Evolutionary conservation across 2,113 vertebrate species (phyloP), one percentile per base, ranked within the genome.

Genomic region (Colius striatus): DNA sequence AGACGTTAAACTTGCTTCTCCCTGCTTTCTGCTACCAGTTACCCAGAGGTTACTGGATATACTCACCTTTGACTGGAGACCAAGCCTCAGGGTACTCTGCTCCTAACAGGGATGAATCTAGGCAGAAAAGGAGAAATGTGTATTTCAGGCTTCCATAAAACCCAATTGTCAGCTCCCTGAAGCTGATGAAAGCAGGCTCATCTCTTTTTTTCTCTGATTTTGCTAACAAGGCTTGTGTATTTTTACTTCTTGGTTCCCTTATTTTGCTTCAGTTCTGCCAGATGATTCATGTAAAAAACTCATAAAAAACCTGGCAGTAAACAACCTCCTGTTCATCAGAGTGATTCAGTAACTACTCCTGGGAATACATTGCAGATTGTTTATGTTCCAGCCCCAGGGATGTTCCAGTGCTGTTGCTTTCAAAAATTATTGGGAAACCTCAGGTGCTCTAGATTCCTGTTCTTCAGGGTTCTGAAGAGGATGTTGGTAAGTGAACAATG

Each of bases 201-300:
- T n/a, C 50, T 48, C 6, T 38, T 70, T 81, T 62, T 30, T 23
- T 4, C 19, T 45, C 70, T 50, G 27, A 11, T 48, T 73, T 68
- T 51, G 27, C 29, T 65, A 62, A 45, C 0, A 2, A 25, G 1
- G 5, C 13, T 57, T 16, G 7, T 19, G 16, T 19, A 9, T 65
- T 89, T 84, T 76, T 36, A 23, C 27, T 68, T 18, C 6, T 3
- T n/a, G 36, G 19, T 53, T 70, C 20, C 21, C 22, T 54, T 10
- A 16, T 61, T 81, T 84, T 82, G 43, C 68, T 60, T 62, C 94
- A 36, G 4, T 67, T 62, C 51, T 81, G 41, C 55, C 51, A 29
- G 68, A 91, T 77, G 60, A 87, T 79, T 92, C 65, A 55, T 10
- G 26, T 48, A 65, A 81, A 60, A 87, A 77, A 21, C 89, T 89